Base-by-base conservation (phyloP, 2,888 invertebrate genomes). In the Punctoribates punctum region DNA sequence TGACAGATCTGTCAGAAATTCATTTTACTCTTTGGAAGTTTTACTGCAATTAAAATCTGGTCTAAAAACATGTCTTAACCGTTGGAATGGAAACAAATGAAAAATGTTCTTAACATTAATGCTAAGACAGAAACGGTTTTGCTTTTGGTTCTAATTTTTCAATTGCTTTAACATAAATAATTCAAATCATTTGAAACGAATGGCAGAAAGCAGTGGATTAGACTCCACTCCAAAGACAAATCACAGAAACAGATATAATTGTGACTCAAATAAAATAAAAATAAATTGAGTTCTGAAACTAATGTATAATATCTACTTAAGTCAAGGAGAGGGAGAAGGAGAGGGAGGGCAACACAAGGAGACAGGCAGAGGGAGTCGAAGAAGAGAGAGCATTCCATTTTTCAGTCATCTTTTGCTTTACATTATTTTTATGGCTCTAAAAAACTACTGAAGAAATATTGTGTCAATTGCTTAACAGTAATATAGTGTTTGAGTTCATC, bases 31-130 rank as follows among this genome's bases (percentile, higher is more conserved):
- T 11, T 60, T 2, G 15, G 9, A 60, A 60, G 57, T 57, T 25
- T 60, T 25, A 60, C 60, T 60, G 60, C 60, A 60, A 60, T 60
- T 60, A 60, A 27, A 60, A 60, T 27, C 60, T 25, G 60, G 27
- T 27, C 25, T 29, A 27, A 60, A 60, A 60, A 60, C n/a, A 23
- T 25, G 25, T 11, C 60, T 57, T 25, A 57, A 23, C n/a, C 6
- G 27, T 60, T 17, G 27, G 60, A 60, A 51, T n/a, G 20, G 20
- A 27, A 60, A 27, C 13, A 60, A 15, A 60, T 27, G 5, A 60
- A 60, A 60, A 60, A 60, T 60, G 60, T 60, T 60, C 3, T 27
- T 17, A 29, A 60, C 60, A 17, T 60, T 27, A 57, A 23, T 20
- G 4, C 23, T 23, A 23, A 5, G 9, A 51, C 4, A 11, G 20